Evolutionary conservation across 2,113 vertebrate species (phyloP), one percentile per base, ranked within the genome.

Genomic region (Galbula dea): DNA sequence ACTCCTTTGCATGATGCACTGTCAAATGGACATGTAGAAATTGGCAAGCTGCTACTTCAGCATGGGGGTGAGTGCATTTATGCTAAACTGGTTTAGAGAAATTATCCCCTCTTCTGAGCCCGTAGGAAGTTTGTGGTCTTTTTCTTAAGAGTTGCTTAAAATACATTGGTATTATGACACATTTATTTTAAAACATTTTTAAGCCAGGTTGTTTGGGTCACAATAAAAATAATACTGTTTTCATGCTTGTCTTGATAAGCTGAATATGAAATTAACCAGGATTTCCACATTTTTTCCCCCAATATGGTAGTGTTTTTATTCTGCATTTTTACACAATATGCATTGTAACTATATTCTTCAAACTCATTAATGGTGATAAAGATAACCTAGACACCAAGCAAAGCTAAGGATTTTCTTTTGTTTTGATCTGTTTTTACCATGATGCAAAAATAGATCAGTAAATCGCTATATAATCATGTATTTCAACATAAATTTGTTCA

Each of bases 1-100:
- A 99, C 98, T 97, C 99, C 99, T 66, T 98, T 99, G 96, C 98
- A 99, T 49, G 99, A 99, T 87, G 98, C 99, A 59, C 97, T 99
- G 95, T 97, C 97, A 94, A 99, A 98, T 72, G 98, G 98, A 97
- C 98, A 99, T 90, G 92, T 98, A 79, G 98, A 98, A 92, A 99
- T 99, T 94, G 98, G 98, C 97, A 98, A 98, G 97, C 97, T 99
- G 96, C 98, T 99, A 4, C 98, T 99, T 92, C 98, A 98, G 95
- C 96, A 97, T 55, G 98, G 98, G 95, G 99, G 99, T 99, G 89
- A 98, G 98, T 98, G 79, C 49, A 27, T 94, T 95, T 94, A 94
- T 96, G 95, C 76, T 97, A 95, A 97, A 83, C 26, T n/a, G 84
- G 37, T 80, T 94, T 95, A 90, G 81, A 89, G 83, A 95, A 93